These are phyloP conservation scores for Cranoglanis bouderius DNA, from an alignment of 2,113 vertebrate genomes.

Conservation along the genomic window DNA sequence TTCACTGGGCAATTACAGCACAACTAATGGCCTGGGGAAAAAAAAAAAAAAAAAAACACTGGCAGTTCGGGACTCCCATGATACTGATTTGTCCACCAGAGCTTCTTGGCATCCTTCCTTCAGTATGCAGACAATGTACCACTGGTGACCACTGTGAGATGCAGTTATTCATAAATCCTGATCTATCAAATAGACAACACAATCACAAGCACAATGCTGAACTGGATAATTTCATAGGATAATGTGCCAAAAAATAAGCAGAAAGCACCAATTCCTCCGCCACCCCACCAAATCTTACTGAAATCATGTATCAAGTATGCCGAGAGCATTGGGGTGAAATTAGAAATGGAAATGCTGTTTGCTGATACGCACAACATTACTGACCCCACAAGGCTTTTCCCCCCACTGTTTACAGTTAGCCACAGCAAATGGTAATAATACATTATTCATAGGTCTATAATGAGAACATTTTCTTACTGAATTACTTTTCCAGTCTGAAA, in stretches of 20 bases:
- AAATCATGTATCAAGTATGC: background rate
- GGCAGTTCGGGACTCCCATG: no score
- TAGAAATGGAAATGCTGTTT: slow-evolving; percentile 35
- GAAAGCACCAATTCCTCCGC: background rate
- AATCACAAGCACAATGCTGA: background rate
- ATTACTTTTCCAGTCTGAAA: slow-evolving; percentile 31
- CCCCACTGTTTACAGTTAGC: slow-evolving; percentile 33
- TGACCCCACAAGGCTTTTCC: background rate
- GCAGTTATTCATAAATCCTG: background rate
- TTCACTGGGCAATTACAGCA: background rate
- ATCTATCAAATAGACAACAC: background rate
- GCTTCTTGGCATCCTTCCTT: background rate
- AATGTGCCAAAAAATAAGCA: background rate
- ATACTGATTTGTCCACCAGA: background rate
- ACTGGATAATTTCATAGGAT: background rate
- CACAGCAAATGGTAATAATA: slow-evolving; percentile 36
- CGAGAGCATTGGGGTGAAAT: slow-evolving; percentile 20
- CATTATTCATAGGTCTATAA: slow-evolving; percentile 38
- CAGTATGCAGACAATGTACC: background rate
- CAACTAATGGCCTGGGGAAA: background rate
- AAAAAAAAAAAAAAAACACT: background rate
- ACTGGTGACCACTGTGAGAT: background rate
- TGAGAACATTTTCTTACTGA: slow-evolving; percentile 45
- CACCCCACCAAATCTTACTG: background rate
- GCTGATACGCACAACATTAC: background rate